phyloP scores from a whole-genome alignment of 1,140 invertebrate genomes.

The Brachionus koreanus region DNA sequence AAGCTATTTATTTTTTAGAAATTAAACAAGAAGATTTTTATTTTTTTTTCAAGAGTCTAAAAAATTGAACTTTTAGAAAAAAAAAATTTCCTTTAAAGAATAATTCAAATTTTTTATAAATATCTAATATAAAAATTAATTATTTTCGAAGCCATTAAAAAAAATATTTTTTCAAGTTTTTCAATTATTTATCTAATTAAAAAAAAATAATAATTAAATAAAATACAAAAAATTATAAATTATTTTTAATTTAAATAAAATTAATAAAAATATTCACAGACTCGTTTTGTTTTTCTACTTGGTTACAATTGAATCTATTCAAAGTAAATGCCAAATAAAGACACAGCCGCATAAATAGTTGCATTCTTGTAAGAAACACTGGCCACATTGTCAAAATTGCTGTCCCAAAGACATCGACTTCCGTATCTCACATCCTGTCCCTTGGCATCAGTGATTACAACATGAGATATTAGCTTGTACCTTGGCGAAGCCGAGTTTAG shows the following conservation, averaged over 20 bases:
- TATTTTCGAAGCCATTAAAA: too few species aligned
- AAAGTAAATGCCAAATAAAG: slow-evolving; percentile 51
- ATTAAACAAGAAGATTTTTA: too few species aligned
- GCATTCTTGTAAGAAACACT: slow-evolving; percentile 49
- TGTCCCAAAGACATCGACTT: slow-evolving; percentile 53
- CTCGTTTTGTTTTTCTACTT: neutral
- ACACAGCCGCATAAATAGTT: slow-evolving; percentile 50
- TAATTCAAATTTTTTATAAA: too few species aligned
- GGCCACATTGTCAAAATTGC: slow-evolving; percentile 50
- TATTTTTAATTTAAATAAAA: neutral
- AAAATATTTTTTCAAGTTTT: too few species aligned
- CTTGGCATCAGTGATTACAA: slow-evolving; percentile 49
- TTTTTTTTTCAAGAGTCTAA: too few species aligned
- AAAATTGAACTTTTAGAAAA: too few species aligned
- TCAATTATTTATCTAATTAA: neutral
- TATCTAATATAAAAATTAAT: too few species aligned
- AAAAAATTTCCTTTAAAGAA: too few species aligned
- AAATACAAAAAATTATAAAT: neutral
- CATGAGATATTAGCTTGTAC: slow-evolving; percentile 51
- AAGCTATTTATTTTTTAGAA: too few species aligned
- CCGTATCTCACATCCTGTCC: slow-evolving; percentile 49
- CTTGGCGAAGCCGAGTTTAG: slow-evolving; percentile 50
- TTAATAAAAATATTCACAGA: neutral
- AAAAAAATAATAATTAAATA: neutral
- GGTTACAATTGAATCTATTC: slow-evolving; percentile 48